Percentiles rank a stretch among this genome's conserved stretches.
phyloP scores from a whole-genome alignment of 2,888 invertebrate species.

The Neuroscelio doddi region DNA sequence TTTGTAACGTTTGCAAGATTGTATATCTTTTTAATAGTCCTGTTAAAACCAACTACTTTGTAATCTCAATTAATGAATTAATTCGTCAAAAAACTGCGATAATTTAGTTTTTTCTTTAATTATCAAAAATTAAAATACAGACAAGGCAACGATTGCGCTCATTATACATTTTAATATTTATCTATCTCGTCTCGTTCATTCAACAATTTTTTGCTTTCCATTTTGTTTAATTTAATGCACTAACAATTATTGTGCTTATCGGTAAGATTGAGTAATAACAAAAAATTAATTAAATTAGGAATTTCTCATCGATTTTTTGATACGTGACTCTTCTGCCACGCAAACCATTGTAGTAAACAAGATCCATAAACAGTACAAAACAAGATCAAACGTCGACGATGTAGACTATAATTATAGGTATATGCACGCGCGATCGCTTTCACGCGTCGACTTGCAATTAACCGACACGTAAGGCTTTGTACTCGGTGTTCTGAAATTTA shows the following conservation, averaged over 20 bases:
- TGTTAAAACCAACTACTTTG: not conserved
- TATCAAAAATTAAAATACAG: no score
- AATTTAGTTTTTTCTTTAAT: constrained; percentile 4
- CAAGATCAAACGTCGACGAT: constrained; percentile 28
- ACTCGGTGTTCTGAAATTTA: constrained; percentile 34
- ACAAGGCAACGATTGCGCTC: no score
- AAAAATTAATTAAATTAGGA: not conserved
- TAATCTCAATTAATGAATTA: constrained; percentile 28
- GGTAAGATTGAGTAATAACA: no score
- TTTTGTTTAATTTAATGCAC: no score
- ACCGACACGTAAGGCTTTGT: constrained; percentile 39
- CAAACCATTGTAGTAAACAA: constrained; percentile 24
- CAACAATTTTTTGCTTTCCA: no score
- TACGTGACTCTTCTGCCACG: constrained; percentile 11
- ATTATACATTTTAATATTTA: no score
- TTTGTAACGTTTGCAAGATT: not conserved
- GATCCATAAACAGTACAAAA: constrained; percentile 31
- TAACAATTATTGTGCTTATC: no score
- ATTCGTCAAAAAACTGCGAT: constrained; percentile 28
- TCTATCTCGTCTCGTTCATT: no score
- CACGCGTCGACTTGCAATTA: constrained; percentile 48
- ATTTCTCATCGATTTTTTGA: not conserved
- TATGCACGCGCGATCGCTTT: constrained; percentile 49
- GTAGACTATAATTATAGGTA: constrained; percentile 47
- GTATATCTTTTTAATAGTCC: constrained; percentile 10